Base-by-base conservation (phyloP, 2,113 vertebrate genomes). In the Panthera tigris region DNA sequence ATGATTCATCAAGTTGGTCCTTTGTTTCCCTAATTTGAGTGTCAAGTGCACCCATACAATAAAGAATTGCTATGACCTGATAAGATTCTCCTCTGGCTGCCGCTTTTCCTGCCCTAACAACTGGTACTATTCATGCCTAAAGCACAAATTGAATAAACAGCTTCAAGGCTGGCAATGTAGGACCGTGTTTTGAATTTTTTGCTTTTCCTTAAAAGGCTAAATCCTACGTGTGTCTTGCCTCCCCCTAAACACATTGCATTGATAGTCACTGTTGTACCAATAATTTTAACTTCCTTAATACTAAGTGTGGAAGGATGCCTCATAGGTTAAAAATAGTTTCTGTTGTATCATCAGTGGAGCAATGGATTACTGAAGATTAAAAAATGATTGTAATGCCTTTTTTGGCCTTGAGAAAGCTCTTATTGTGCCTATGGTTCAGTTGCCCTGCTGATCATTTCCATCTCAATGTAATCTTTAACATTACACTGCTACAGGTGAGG, bases 21-120 rank as follows among this genome's bases (percentile, higher is more conserved):
- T 99, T 99, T 99, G 98, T 99, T 98, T 98, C 98, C 96, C 98
- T 99, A 99, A 99, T 98, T 97, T 98, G 97, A 99, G 98, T 98
- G 98, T 99, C 98, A 98, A 99, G 97, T 98, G 97, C 98, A 98
- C 97, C 96, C 90, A 96, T 96, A 66, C 95, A 96, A 98, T 98
- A 98, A 99, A 98, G 98, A 98, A 98, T 98, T 97, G 97, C 97
- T 98, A 96, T 96, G 96, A 95, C 96, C 91, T 16, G 96, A 97
- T 98, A 98, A 98, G 98, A 98, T 98, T 98, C 96, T 98, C 97
- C 85, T 97, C 95, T 25, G 82, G 95, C 92, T 97, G 97, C 97
- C 97, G 98, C 96, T 97, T 91, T 84, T 83, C 94, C 98, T 97
- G 97, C 97, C 96, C 97, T 95, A 97, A 98, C 98, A 98, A 98